Conservation (phyloP, 1,140 invertebrate species). For the Argopecten irradians region DNA sequence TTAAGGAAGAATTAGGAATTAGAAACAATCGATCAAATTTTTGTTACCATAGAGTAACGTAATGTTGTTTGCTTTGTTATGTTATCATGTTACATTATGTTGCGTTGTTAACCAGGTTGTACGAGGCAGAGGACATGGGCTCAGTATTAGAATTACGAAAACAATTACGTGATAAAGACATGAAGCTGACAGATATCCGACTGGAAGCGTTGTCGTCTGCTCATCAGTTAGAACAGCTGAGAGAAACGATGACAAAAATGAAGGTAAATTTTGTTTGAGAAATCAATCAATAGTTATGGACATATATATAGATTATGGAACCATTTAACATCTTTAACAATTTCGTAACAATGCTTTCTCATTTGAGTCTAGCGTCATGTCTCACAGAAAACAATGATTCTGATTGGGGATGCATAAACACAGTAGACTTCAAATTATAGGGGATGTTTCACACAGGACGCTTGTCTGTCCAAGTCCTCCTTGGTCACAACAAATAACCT, state of each 20-base stretch:
- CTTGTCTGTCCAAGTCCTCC: background rate
- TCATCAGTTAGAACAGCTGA: conserved; percentile 96
- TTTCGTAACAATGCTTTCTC: background rate
- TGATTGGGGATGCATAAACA: background rate
- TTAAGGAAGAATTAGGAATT: too few relatives aligned
- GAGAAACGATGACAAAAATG: conserved; percentile 98
- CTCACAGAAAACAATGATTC: background rate
- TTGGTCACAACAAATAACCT: background rate
- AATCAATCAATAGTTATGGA: background rate
- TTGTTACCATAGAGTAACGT: background rate
- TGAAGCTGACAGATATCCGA: conserved; percentile 96
- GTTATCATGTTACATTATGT: too few relatives aligned
- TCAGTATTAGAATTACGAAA: conserved; percentile 91
- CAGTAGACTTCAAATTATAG: background rate
- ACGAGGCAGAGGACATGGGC: conserved; percentile 70
- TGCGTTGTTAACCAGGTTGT: too few relatives aligned
- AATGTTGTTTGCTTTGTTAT: background rate
- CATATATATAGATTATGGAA: background rate
- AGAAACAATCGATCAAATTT: too few relatives aligned
- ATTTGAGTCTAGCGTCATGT: background rate
- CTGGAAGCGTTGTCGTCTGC: conserved; percentile 96
- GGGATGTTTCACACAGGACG: background rate
- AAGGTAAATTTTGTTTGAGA: conserved; percentile 80
- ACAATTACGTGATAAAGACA: conserved; percentile 95
- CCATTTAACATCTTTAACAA: background rate